phyloP scores from a whole-genome alignment of 2,113 vertebrate species.

The Sylvietta virens region DNA sequence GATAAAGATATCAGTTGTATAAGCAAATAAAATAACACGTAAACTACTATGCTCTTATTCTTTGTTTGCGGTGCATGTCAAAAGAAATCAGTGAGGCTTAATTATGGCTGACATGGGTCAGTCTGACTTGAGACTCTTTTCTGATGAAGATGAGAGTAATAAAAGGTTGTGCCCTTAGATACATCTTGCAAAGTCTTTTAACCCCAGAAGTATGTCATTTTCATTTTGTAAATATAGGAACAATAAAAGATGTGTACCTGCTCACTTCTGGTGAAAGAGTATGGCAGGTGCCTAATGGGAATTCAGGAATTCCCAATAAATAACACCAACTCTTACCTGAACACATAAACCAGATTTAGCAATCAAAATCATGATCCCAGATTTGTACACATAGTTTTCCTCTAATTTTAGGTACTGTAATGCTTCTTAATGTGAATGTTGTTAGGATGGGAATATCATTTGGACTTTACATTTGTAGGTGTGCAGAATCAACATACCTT shows the following conservation, averaged over 20 bases:
- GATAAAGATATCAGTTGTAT: not conserved
- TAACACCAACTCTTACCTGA: not conserved
- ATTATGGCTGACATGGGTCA: not conserved
- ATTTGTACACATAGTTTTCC: not conserved
- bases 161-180: not conserved
- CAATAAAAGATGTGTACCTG: not conserved
- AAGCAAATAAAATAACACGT: not conserved
- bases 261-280: not conserved
- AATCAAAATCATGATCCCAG: not conserved
- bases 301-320: not conserved
- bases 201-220: not conserved
- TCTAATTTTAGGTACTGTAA: not conserved
- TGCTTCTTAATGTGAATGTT: not conserved
- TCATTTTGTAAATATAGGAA: not conserved
- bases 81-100: not conserved
- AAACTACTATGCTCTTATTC: not conserved
- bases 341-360: not conserved
- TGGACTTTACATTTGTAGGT: not conserved
- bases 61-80: not conserved
- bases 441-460: not conserved
- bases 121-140: not conserved
- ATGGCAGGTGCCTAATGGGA: not conserved
- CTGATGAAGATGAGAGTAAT: not conserved
- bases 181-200: not conserved
- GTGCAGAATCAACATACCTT: not conserved